Evolutionary conservation across 2,888 invertebrate genomes (phyloP).

Genomic region (Villa cingulata): DNA sequence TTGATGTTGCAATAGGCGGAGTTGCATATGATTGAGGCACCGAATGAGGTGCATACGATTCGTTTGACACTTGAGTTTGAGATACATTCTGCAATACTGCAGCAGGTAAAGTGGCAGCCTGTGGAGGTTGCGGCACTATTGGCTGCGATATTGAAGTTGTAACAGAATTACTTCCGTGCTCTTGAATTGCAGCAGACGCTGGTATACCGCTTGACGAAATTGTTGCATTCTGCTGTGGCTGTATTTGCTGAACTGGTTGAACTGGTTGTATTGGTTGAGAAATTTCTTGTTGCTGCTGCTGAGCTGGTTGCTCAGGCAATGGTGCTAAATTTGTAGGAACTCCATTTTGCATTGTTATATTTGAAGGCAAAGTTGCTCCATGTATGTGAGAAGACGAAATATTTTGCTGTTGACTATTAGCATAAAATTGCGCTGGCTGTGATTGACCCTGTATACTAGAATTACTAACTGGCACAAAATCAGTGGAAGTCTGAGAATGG

Average conservation of each 20-base stretch:
- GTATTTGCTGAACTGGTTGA: not conserved
- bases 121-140: conserved; percentile 1
- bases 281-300: conserved; percentile 16
- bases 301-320: not conserved
- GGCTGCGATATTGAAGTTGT: not conserved
- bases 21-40: conserved; percentile 7
- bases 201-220: not conserved
- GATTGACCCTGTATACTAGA: conserved; percentile 18
- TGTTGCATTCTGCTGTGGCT: conserved; percentile 14
- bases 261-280: conserved; percentile 17
- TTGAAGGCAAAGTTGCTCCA: conserved; percentile 23
- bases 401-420: conserved; percentile 12
- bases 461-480: conserved; percentile 33
- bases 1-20: conserved; percentile 12
- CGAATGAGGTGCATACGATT: not conserved
- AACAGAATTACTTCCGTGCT: not conserved
- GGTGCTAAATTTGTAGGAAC: conserved; percentile 11
- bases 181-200: not conserved
- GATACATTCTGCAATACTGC: conserved; percentile 1
- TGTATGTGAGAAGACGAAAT: conserved; percentile 21
- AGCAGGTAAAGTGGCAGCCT: not conserved
- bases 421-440: conserved; percentile 15
- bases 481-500: not conserved
- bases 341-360: conserved; percentile 23
- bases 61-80: conserved; percentile 5